Evolutionary conservation across 2,113 vertebrate species (phyloP).

Genomic region (Phrynosoma platyrhinos): DNA sequence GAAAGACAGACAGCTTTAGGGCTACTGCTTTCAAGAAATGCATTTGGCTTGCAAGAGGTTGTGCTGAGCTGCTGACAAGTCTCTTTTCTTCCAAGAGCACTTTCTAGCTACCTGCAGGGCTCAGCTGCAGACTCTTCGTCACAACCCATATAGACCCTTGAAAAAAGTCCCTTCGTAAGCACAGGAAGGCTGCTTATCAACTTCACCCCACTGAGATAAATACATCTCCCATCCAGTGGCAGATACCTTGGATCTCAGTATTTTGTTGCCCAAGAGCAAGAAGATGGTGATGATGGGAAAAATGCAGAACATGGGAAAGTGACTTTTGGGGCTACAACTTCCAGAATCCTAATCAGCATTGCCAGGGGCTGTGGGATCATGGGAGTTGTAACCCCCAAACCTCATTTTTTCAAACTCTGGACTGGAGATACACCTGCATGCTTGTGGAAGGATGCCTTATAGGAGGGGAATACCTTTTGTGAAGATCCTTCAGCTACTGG

Average conservation of each 20-base stretch:
- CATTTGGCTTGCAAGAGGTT: neutral
- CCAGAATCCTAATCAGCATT: neutral
- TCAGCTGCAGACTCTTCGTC: neutral
- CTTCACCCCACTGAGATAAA: neutral
- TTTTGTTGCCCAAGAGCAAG: neutral
- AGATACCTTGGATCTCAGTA: too few relatives aligned
- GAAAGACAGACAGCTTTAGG: neutral
- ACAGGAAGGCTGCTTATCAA: neutral
- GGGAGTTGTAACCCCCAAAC: too few relatives aligned
- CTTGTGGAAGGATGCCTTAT: neutral
- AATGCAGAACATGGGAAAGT: too few relatives aligned
- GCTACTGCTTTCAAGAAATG: neutral
- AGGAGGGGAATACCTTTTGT: neutral
- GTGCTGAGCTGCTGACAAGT: too few relatives aligned
- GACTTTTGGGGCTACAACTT: neutral
- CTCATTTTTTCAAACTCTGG: too few relatives aligned
- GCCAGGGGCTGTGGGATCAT: too few relatives aligned
- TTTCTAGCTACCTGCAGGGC: neutral
- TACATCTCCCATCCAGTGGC: neutral
- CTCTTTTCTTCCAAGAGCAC: neutral
- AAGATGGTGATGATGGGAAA: too few relatives aligned
- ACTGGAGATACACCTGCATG: neutral
- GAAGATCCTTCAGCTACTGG: neutral
- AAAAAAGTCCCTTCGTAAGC: neutral
- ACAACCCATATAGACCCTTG: neutral